Evolutionary conservation across 2,797 vertebrate genomes (phyloP).

Genomic region (Girardinus metallicus): DNA sequence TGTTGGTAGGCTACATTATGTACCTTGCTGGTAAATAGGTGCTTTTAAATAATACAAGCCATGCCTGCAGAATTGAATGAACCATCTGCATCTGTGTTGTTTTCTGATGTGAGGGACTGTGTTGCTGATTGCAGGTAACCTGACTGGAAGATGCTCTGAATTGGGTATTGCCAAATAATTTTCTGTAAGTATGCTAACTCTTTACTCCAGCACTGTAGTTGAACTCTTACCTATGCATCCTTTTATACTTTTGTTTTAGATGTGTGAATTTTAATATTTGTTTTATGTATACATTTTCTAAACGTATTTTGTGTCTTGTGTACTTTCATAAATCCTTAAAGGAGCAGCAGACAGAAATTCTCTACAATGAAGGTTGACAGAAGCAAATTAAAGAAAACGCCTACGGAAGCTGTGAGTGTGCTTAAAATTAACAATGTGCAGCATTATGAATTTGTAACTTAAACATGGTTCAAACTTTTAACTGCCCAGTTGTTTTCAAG

Average conservation of each 20-base stretch:
- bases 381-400: constrained; percentile 97
- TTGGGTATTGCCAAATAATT: constrained; percentile 78
- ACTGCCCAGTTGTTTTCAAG: neutral
- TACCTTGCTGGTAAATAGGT: neutral
- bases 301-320: neutral
- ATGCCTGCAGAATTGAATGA: neutral
- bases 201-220: neutral
- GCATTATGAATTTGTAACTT: neutral
- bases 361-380: constrained; percentile 96
- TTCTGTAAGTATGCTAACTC: constrained; percentile 75
- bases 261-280: constrained; percentile 1
- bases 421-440: neutral
- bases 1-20: neutral
- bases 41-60: neutral
- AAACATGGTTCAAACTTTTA: neutral
- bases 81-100: neutral
- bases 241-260: neutral
- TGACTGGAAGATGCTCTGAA: constrained; percentile 82
- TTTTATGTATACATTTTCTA: neutral
- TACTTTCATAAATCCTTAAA: constrained; percentile 51
- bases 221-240: neutral
- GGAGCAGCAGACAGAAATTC: constrained; percentile 83
- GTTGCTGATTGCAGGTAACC: constrained; percentile 68
- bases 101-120: neutral
- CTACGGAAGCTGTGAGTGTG: constrained; percentile 94